A percentile compares a stretch with the other conserved stretches of the same genome.
phyloP scores from a whole-genome alignment of 2,888 invertebrate genomes.

The Slavum lentiscoides region DNA sequence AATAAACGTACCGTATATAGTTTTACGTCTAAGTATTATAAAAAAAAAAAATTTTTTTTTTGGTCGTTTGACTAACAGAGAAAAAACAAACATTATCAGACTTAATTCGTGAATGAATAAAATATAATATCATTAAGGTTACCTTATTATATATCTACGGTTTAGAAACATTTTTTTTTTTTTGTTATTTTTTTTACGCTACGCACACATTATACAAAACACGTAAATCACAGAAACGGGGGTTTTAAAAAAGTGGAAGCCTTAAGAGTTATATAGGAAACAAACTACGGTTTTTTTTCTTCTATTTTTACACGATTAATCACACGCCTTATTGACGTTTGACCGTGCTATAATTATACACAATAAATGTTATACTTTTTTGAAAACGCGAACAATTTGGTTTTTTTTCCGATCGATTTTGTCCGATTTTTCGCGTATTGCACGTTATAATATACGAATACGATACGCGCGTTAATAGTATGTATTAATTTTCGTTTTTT shows the following conservation, averaged over 20 bases:
- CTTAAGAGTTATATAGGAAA: slow-evolving; percentile 9
- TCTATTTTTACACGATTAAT: too few species aligned
- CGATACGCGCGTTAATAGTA: neutral
- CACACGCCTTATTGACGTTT: slow-evolving; percentile 10
- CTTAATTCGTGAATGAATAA: slow-evolving; percentile 48
- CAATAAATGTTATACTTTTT: neutral
- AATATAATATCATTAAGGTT: neutral
- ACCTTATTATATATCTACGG: too few species aligned
- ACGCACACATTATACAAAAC: slow-evolving; percentile 27
- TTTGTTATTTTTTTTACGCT: too few species aligned
- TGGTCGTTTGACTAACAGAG: slow-evolving; percentile 46
- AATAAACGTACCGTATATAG: slow-evolving; percentile 29
- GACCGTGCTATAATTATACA: too few species aligned
- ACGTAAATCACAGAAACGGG: slow-evolving; percentile 48
- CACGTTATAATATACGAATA: neutral
- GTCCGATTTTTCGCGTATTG: neutral
- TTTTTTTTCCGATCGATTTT: neutral
- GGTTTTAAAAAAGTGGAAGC: slow-evolving; percentile 40
- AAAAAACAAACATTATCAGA: slow-evolving; percentile 45
- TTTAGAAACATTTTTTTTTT: slow-evolving; percentile 1
- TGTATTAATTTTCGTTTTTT: neutral
- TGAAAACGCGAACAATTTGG: neutral
- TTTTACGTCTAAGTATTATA: slow-evolving; percentile 13
- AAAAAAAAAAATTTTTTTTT: neutral
- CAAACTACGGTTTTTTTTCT: slow-evolving; percentile 8